Conservation (phyloP, 2,797 vertebrate genomes). For the Hipposideros larvatus region DNA sequence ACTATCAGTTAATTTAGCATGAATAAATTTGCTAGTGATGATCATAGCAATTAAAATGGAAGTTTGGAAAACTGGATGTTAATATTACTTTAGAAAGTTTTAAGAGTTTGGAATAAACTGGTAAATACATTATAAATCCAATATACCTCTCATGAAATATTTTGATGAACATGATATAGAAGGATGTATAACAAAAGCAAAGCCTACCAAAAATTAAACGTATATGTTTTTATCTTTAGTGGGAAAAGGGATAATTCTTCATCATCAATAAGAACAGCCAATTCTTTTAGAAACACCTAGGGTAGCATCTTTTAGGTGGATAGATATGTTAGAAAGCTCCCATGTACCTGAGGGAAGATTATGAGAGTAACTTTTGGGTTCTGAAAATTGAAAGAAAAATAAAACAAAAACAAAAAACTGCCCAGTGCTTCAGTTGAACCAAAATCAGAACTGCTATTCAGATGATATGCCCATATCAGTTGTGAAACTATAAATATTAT, state of each 20-base stretch:
- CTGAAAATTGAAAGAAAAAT: background rate
- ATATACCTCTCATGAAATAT: background rate
- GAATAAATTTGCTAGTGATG: background rate
- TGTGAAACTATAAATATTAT: background rate
- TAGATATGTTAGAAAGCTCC: background rate
- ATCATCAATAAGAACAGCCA: background rate
- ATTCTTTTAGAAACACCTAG: background rate
- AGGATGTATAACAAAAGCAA: background rate
- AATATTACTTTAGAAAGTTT: background rate
- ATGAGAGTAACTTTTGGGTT: background rate
- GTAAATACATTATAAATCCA: background rate
- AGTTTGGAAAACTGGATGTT: background rate
- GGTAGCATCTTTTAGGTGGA: background rate
- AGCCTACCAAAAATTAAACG: slow-evolving; percentile 10
- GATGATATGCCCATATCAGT: background rate
- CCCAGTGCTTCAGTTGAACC: background rate
- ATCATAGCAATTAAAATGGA: background rate
- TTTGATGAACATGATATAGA: slow-evolving; percentile 1
- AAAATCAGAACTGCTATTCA: background rate
- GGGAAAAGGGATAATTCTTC: background rate
- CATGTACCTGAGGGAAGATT: background rate
- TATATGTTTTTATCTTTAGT: background rate
- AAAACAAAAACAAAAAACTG: background rate
- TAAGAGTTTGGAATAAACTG: slow-evolving; percentile 6
- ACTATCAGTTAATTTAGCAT: background rate